Evolutionary conservation across 2,797 vertebrate genomes (phyloP).

Genomic region (Discoglossus pictus): DNA sequence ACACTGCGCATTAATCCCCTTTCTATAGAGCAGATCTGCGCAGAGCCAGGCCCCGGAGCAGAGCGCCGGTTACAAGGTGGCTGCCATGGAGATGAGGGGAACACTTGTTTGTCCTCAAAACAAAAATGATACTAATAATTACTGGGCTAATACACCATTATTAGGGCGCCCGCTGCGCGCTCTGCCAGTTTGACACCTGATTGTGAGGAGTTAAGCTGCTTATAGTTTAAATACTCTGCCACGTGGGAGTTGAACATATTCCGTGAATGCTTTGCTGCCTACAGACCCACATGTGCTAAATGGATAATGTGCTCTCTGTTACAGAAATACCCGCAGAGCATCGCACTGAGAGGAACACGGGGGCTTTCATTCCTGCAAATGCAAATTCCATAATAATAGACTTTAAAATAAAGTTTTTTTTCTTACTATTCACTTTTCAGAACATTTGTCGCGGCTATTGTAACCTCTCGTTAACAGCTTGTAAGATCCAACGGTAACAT

Average conservation of each 20-base stretch:
- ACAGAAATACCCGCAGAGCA: constrained; percentile 14
- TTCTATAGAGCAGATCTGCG: too few species aligned
- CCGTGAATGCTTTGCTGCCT: constrained; percentile 21
- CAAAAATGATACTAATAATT: constrained; percentile 10
- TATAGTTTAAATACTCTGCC: constrained; percentile 5
- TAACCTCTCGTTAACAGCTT: too few species aligned
- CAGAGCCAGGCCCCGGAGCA: too few species aligned
- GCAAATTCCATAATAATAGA: not conserved
- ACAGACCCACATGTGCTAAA: constrained; percentile 2
- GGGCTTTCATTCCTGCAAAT: not conserved
- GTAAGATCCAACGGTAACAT: too few species aligned
- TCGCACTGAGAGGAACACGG: constrained; percentile 1
- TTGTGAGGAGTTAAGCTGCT: constrained; percentile 14
- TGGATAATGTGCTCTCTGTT: constrained; percentile 4
- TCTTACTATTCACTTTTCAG: not conserved
- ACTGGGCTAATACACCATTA: not conserved
- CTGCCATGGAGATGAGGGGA: not conserved
- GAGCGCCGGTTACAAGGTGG: not conserved
- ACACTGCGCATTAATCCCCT: too few species aligned
- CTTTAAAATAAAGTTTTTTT: not conserved
- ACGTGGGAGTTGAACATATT: constrained; percentile 31
- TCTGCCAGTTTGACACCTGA: not conserved
- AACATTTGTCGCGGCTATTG: too few species aligned
- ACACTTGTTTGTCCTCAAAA: not conserved
- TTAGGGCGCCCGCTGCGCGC: not conserved